These are phyloP conservation scores for Stegodyphus mimosarum DNA, from an alignment of 1,140 invertebrate genomes.

Conservation along the genomic window DNA sequence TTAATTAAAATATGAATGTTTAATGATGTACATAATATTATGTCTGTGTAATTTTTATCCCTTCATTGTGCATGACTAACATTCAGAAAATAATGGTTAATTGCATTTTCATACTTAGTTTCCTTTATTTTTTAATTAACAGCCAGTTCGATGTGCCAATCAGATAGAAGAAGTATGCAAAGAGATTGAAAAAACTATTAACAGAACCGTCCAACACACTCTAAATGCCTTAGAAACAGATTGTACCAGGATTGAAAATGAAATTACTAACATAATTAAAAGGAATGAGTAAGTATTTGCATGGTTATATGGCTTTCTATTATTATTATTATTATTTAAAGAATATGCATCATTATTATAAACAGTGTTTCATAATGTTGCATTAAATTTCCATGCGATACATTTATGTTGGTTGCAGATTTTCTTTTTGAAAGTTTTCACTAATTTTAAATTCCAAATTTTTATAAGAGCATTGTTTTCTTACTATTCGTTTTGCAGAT, in stretches of 20 bases:
- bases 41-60: too few relatives aligned
- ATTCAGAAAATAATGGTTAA: not conserved
- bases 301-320: too few relatives aligned
- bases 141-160: slow-evolving; percentile 72
- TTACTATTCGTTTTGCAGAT: too few relatives aligned
- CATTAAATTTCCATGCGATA: too few relatives aligned
- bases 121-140: not conserved
- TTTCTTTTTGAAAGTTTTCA: too few relatives aligned
- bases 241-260: slow-evolving; percentile 70
- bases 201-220: slow-evolving; percentile 74
- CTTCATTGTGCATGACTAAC: too few relatives aligned
- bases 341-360: too few relatives aligned
- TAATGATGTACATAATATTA: not conserved
- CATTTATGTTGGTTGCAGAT: too few relatives aligned
- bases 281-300: slow-evolving; percentile 67
- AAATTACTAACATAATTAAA: slow-evolving; percentile 69
- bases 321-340: too few relatives aligned
- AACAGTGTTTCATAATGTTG: too few relatives aligned
- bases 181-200: slow-evolving; percentile 74
- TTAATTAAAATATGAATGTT: not conserved
- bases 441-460: too few relatives aligned
- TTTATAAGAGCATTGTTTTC: too few relatives aligned
- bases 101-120: not conserved
- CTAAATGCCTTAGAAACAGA: slow-evolving; percentile 74
- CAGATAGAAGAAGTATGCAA: slow-evolving; percentile 75